phyloP scores from a whole-genome alignment of 2,797 vertebrate species.

The Caiman crocodilus region DNA sequence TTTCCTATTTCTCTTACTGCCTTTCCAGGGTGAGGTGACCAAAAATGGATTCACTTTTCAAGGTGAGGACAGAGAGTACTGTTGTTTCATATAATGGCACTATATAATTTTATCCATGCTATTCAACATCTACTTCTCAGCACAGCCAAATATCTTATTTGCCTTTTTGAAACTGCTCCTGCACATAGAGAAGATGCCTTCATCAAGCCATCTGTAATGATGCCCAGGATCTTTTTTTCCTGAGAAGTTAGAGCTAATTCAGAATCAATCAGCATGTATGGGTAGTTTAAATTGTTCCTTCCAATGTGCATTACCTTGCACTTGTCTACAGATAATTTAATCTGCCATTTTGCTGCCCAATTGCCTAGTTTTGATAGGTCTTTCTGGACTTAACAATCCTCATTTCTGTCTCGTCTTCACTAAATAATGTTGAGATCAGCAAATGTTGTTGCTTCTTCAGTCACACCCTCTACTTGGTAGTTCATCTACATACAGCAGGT shows the following conservation, averaged over 20 bases:
- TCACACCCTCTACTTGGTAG: neutral
- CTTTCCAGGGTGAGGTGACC: neutral
- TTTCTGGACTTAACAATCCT: slow-evolving; percentile 2
- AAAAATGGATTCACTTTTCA: neutral
- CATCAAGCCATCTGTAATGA: slow-evolving; percentile 47
- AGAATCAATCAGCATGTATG: slow-evolving; percentile 18
- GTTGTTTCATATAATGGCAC: neutral
- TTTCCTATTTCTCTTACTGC: neutral
- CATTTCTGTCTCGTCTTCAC: neutral
- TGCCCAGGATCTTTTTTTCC: slow-evolving; percentile 6
- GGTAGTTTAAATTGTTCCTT: slow-evolving; percentile 51
- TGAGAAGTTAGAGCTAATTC: slow-evolving; percentile 57
- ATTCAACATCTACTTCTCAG: slow-evolving; percentile 8
- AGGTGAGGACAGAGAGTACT: neutral
- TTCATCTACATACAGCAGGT: neutral
- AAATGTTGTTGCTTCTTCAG: neutral
- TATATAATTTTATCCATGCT: neutral
- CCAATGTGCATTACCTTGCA: slow-evolving; percentile 35
- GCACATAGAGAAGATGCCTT: slow-evolving; percentile 20
- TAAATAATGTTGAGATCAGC: neutral
- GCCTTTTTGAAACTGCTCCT: neutral
- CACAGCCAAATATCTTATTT: slow-evolving; percentile 1
- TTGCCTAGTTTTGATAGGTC: slow-evolving; percentile 1
- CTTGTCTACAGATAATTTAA: slow-evolving; percentile 47
- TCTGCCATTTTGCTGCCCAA: slow-evolving; percentile 8